Evolutionary conservation across 1,140 invertebrate genomes (phyloP).

Genomic region (Cotesia vestalis): DNA sequence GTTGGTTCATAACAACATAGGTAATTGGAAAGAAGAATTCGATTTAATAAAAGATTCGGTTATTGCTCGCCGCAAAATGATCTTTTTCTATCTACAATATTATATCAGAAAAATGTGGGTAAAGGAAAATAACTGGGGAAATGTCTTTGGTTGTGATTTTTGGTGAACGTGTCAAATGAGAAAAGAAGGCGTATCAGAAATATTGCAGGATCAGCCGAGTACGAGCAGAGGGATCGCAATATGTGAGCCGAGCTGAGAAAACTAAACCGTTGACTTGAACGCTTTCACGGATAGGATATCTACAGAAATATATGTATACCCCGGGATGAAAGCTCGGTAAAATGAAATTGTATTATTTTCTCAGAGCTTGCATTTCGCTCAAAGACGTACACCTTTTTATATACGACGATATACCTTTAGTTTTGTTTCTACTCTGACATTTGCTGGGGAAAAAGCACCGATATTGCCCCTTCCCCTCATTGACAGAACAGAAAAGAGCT

Average conservation of each 20-base stretch:
- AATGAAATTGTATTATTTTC: slow-evolving; percentile 38
- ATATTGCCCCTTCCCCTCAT: background rate
- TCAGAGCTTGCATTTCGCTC: slow-evolving; percentile 9
- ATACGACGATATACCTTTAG: slow-evolving; percentile 1
- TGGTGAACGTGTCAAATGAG: slow-evolving; percentile 29
- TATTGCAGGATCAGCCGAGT: slow-evolving; percentile 32
- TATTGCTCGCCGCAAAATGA: too few relatives aligned
- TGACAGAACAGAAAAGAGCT: background rate
- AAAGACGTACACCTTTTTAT: slow-evolving; percentile 1
- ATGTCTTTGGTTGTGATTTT: slow-evolving; percentile 3
- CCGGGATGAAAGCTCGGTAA: background rate
- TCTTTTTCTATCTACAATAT: too few relatives aligned
- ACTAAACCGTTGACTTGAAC: background rate
- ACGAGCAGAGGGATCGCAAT: slow-evolving; percentile 25
- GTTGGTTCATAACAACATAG: too few relatives aligned
- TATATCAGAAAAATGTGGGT: too few relatives aligned
- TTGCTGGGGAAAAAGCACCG: background rate
- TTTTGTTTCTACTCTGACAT: background rate
- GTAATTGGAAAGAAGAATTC: too few relatives aligned
- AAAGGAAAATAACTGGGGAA: background rate
- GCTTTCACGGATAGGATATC: background rate
- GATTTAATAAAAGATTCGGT: too few relatives aligned
- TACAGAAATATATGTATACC: background rate
- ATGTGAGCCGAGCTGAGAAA: slow-evolving; percentile 16
- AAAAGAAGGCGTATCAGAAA: slow-evolving; percentile 29